A percentile compares a stretch with the other conserved stretches of the same genome.
Evolutionary conservation across 2,113 vertebrate genomes (phyloP).

Genomic region (Esox niger): DNA sequence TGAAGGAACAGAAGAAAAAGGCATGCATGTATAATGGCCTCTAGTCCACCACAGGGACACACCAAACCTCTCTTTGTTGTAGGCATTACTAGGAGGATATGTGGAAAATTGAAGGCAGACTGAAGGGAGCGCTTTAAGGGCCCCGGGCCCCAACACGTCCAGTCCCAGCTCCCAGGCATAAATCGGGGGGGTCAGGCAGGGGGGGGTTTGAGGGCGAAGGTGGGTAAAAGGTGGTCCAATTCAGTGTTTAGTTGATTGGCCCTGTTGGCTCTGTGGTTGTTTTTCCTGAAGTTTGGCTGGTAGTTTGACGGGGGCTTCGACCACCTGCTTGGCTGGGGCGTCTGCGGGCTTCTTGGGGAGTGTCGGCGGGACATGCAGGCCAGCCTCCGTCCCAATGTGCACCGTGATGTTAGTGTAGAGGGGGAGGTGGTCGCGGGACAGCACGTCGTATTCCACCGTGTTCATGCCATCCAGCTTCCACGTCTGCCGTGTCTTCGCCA

Average conservation of each 20-base stretch:
- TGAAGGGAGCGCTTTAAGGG: not conserved
- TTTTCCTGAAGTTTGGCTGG: constrained; percentile 18
- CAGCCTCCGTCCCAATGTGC: constrained; percentile 66
- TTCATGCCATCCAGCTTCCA: constrained; percentile 77
- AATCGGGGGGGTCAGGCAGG: not conserved
- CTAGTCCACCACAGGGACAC: not conserved
- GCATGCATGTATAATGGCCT: not conserved
- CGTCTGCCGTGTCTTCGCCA: constrained; percentile 70
- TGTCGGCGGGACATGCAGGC: constrained; percentile 25
- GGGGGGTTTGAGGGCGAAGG: not conserved
- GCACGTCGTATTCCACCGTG: constrained; percentile 63
- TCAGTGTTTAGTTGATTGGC: constrained; percentile 3
- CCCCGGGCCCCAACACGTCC: not conserved
- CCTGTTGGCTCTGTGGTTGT: constrained; percentile 9
- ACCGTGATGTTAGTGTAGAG: constrained; percentile 83
- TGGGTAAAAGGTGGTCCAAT: not conserved
- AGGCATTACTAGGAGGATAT: constrained; percentile 16
- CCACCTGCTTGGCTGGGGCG: constrained; percentile 13
- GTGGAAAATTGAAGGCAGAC: constrained; percentile 15
- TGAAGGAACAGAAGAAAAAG: constrained; percentile 2
- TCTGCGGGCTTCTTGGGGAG: not conserved
- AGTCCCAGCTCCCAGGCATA: not conserved
- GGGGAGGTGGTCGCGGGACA: constrained; percentile 66
- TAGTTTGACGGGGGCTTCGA: not conserved
- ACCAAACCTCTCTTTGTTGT: not conserved